Evolutionary conservation across 2,113 vertebrate genomes (phyloP), one percentile per base, ranked within the genome.

Genomic region (Calyptommatus sinebrachiatus): DNA sequence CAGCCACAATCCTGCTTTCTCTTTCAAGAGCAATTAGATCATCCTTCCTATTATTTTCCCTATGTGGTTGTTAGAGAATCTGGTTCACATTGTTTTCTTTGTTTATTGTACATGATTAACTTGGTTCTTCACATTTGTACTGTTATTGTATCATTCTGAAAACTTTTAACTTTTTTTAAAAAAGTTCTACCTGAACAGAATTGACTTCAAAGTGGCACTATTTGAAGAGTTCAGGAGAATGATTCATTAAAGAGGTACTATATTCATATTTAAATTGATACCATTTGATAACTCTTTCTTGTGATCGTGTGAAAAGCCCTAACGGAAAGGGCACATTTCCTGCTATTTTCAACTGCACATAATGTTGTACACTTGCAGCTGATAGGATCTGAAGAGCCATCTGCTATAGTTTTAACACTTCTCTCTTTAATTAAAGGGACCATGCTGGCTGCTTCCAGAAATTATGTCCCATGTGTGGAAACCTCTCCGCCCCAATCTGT

Each of bases 251-350:
- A 26, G 20, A 48, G 72, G 61, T 75, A 69, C 50, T 50, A 16
- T 12, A 57, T 81, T 75, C 72, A 75, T 75, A 75, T 81, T 81
- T 81, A 62, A 81, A 81, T 61, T 75, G 79, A 81, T 69, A 60
- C 3, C 26, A 11, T 70, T 69, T 68, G 26, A 75, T 81, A 63
- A 61, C 41, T 60, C 57, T 61, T 22, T 18, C 60, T 74, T 68
- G 63, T 26, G 68, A 61, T 45, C 48, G 68, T 20, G 66, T 68
- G 22, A 41, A 74, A 69, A 68, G 35, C 29, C 60, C 57, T 5
- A 61, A 29, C 20, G 70, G 50, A 69, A 46, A 60, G 67, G 65
- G 22, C 53, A 31, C 28, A 69, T 69, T 50, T 67, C 29, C 48
- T 61, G 69, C 61, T 70, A 31, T 46, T 65, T 60, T 62, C 66